phyloP scores from a whole-genome alignment of 2,888 invertebrate genomes.

The Ernsta delagoae region DNA sequence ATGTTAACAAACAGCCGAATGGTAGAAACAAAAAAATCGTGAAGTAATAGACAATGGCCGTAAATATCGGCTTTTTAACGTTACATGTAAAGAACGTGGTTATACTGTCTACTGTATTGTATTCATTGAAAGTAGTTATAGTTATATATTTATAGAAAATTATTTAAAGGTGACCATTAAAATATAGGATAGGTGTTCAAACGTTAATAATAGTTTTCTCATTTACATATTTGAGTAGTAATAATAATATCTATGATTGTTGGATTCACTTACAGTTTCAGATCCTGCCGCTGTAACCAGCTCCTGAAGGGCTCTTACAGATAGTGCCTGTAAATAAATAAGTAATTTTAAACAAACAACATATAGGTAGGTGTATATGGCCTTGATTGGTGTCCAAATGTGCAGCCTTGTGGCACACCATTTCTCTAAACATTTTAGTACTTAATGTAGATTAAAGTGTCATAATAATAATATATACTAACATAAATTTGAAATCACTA shows the following conservation, averaged over 20 bases:
- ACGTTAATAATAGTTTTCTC: slow-evolving; percentile 61
- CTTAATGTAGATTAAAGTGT: too few relatives aligned
- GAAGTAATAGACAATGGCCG: neutral
- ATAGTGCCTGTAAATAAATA: slow-evolving; percentile 88
- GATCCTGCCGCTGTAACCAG: slow-evolving; percentile 98
- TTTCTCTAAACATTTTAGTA: neutral
- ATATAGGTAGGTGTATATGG: too few relatives aligned
- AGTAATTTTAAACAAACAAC: neutral
- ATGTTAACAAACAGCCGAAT: neutral
- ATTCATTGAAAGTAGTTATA: slow-evolving; percentile 39
- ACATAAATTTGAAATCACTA: too few relatives aligned
- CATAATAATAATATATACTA: too few relatives aligned
- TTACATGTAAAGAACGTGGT: slow-evolving; percentile 26
- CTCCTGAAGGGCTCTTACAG: slow-evolving; percentile 99
- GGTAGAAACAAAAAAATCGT: neutral
- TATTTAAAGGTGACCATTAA: slow-evolving; percentile 50
- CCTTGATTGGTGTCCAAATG: neutral
- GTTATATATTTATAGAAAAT: slow-evolving; percentile 55
- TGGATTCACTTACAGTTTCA: slow-evolving; percentile 91
- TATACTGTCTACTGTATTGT: slow-evolving; percentile 9
- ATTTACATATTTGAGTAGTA: slow-evolving; percentile 40
- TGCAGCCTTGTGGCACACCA: slow-evolving; percentile 5
- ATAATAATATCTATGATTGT: slow-evolving; percentile 19
- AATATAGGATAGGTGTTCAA: slow-evolving; percentile 54
- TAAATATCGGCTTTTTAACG: neutral